A percentile compares a stretch with the other conserved stretches of the same genome.
Evolutionary conservation across 2,888 invertebrate species (phyloP).

Genomic region (Plusia festucae): DNA sequence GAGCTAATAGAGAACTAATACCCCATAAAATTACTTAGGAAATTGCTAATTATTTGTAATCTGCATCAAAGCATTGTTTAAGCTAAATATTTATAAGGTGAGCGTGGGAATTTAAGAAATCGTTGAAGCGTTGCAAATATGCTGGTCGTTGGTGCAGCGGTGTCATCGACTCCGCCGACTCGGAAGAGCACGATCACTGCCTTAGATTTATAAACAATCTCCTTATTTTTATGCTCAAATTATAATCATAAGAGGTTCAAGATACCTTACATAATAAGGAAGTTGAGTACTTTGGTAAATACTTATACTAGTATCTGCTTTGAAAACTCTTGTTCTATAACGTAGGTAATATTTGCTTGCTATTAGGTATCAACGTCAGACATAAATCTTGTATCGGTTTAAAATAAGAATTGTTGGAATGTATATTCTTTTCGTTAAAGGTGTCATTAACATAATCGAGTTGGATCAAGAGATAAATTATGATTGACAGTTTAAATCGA

Average conservation of each 20-base stretch:
- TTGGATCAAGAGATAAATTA: slow-evolving; percentile 60
- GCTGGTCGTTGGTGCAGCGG: slow-evolving; percentile 67
- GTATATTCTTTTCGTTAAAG: slow-evolving; percentile 48
- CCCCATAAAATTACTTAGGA: slow-evolving; percentile 28
- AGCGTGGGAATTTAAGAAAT: slow-evolving; percentile 78
- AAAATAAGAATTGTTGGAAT: slow-evolving; percentile 59
- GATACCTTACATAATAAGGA: slow-evolving; percentile 5
- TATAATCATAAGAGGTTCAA: slow-evolving; percentile 16
- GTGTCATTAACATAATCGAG: slow-evolving; percentile 66
- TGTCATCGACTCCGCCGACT: slow-evolving; percentile 72
- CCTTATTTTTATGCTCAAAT: slow-evolving; percentile 15
- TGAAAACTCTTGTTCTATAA: no score
- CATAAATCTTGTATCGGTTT: slow-evolving; percentile 38
- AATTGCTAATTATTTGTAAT: slow-evolving; percentile 37
- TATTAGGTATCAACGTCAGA: slow-evolving; percentile 8
- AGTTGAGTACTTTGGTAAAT: no score
- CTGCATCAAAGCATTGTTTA: slow-evolving; percentile 43
- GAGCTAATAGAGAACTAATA: slow-evolving; percentile 17
- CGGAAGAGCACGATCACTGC: slow-evolving; percentile 50
- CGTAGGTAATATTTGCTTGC: neutral
- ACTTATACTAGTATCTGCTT: no score
- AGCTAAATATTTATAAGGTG: slow-evolving; percentile 50
- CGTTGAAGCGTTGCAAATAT: slow-evolving; percentile 79
- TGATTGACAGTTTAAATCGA: slow-evolving; percentile 64
- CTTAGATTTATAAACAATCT: slow-evolving; percentile 40